phyloP scores from a whole-genome alignment of 2,797 vertebrate genomes.

The Cossypha dichroa region DNA sequence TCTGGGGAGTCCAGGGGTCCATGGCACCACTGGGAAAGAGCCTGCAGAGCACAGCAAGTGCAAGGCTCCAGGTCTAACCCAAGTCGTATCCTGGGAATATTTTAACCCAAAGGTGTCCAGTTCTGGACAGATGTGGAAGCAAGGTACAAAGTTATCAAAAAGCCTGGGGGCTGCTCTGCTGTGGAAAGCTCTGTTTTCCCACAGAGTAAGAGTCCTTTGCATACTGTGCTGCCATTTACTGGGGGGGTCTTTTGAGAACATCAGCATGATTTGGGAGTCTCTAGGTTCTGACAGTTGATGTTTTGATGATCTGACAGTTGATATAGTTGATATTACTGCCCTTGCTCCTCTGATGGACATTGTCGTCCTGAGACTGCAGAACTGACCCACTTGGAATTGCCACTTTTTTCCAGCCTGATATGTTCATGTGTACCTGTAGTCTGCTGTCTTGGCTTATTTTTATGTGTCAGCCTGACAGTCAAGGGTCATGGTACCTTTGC shows the following conservation, averaged over 20 bases:
- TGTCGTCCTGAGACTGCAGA: fast-evolving
- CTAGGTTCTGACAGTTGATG: background rate
- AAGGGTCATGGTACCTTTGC: background rate
- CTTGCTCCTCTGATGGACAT: background rate
- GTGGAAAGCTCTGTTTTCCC: background rate
- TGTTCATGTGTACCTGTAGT: background rate
- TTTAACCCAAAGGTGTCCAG: background rate
- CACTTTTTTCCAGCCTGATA: background rate
- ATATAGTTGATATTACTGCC: background rate
- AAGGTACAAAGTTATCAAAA: background rate
- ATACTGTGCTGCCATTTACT: background rate
- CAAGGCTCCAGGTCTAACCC: background rate
- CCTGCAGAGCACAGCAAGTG: background rate
- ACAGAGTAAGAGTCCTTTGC: background rate
- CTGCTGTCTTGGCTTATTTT: background rate
- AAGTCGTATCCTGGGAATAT: background rate
- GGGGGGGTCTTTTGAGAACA: too few relatives aligned
- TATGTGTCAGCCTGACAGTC: background rate
- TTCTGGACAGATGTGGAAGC: background rate
- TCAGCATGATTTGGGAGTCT: background rate
- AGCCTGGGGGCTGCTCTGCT: background rate
- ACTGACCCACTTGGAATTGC: background rate
- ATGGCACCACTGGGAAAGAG: background rate
- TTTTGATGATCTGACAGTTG: too few relatives aligned
- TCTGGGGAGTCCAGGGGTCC: background rate